A percentile compares a stretch with the other conserved stretches of the same genome.
These are phyloP conservation scores for Dromaius novaehollandiae DNA, from an alignment of 2,113 vertebrate genomes.

Conservation along the genomic window DNA sequence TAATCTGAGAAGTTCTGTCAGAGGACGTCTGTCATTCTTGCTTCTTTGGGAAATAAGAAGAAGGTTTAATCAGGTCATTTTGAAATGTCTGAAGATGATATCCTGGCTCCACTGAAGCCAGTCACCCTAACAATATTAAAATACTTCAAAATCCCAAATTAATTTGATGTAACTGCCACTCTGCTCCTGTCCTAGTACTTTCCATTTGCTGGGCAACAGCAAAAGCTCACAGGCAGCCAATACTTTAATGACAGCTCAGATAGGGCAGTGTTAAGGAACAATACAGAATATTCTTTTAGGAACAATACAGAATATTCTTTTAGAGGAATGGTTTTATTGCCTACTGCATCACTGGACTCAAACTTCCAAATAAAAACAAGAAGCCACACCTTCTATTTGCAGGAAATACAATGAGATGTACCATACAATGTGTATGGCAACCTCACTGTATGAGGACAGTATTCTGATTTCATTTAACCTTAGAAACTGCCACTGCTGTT, in stretches of 20 bases:
- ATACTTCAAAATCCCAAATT: slow-evolving; percentile 40
- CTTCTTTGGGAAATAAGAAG: background rate
- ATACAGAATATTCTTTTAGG: background rate
- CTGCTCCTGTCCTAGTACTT: slow-evolving; percentile 27
- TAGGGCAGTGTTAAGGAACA: background rate
- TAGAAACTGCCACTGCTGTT: background rate
- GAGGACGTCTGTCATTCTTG: background rate
- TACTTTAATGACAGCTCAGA: background rate
- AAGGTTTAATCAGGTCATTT: slow-evolving; percentile 14
- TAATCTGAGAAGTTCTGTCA: background rate
- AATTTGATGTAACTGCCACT: slow-evolving; percentile 24
- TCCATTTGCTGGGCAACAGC: background rate
- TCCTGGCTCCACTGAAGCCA: background rate
- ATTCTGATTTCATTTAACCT: background rate
- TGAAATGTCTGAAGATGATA: background rate
- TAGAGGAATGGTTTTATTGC: background rate
- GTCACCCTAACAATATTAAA: slow-evolving; percentile 5
- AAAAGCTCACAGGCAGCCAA: background rate
- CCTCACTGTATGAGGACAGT: background rate
- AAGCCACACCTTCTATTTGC: background rate
- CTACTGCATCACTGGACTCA: background rate
- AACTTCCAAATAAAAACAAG: background rate
- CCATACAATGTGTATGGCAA: background rate
- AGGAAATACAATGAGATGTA: background rate
- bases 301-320: background rate